Evolutionary conservation across 1,140 invertebrate species (phyloP).

Genomic region (Cyclargus thomasi): DNA sequence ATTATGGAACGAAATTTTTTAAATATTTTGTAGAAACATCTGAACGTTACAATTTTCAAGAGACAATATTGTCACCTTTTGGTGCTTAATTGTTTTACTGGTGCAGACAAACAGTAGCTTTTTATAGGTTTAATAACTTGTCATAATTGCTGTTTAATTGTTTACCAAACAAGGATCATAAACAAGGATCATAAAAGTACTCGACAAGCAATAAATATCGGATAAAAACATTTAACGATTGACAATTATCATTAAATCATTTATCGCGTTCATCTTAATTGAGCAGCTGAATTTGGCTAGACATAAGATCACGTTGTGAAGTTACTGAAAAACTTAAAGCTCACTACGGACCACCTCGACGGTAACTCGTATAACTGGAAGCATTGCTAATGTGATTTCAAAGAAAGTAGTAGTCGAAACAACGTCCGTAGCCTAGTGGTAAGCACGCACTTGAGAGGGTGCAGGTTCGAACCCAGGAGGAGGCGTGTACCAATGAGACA

Average conservation of each 20-base stretch:
- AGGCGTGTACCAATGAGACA: too few species aligned
- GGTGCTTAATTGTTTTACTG: neutral
- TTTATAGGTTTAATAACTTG: neutral
- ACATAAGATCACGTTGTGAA: conserved; percentile 27
- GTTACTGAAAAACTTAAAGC: conserved; percentile 27
- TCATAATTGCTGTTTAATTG: neutral
- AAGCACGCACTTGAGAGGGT: too few species aligned
- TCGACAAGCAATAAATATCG: neutral
- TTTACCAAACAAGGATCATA: conserved; percentile 7
- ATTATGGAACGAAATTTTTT: too few species aligned
- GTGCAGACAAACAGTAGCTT: neutral
- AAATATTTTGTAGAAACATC: too few species aligned
- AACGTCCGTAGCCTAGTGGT: too few species aligned
- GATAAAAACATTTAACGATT: neutral
- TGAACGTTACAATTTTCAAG: neutral
- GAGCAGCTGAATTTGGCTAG: conserved; percentile 21
- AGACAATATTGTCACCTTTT: neutral
- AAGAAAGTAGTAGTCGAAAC: too few species aligned
- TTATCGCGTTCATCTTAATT: conserved; percentile 7
- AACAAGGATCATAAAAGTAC: conserved; percentile 6
- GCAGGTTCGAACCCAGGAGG: too few species aligned
- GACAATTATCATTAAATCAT: neutral
- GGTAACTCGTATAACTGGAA: neutral
- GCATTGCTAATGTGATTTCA: neutral
- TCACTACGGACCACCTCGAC: conserved; percentile 11